Conservation (phyloP, 2,113 vertebrate species). For the Percina caprodes region DNA sequence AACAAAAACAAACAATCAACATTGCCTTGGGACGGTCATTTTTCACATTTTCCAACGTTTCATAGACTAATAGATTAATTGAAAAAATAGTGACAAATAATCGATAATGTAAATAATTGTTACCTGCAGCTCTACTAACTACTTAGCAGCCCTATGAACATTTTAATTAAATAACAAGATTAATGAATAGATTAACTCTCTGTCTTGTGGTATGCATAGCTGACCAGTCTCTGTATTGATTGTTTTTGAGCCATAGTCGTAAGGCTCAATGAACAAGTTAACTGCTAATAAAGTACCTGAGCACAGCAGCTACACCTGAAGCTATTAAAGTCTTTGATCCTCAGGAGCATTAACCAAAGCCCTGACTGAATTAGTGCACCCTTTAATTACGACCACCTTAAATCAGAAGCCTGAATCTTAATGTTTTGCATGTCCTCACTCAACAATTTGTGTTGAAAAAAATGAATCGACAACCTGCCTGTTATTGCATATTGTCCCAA, state of each 20-base stretch:
- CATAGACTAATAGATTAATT: neutral
- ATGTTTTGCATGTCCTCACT: constrained; percentile 89
- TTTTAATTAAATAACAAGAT: constrained; percentile 45
- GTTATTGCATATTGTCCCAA: constrained; percentile 94
- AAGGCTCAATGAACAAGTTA: constrained; percentile 35
- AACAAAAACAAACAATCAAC: neutral
- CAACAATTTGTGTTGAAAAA: constrained; percentile 92
- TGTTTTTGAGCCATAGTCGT: constrained; percentile 22
- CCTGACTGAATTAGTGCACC: constrained; percentile 91
- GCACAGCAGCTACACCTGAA: constrained; percentile 38
- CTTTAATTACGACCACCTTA: constrained; percentile 91
- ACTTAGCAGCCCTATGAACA: constrained; percentile 12
- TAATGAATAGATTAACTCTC: constrained; percentile 35
- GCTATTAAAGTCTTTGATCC: constrained; percentile 78
- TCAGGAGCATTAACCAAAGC: constrained; percentile 85
- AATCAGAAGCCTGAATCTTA: constrained; percentile 90
- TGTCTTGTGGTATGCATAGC: constrained; percentile 21
- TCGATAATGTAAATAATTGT: constrained; percentile 3
- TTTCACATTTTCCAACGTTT: neutral
- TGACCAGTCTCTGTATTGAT: constrained; percentile 41
- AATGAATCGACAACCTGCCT: constrained; percentile 91
- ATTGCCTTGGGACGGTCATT: neutral
- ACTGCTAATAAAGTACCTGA: constrained; percentile 43
- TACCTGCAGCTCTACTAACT: constrained; percentile 12
- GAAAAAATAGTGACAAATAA: neutral